These are phyloP conservation scores for Phodopus roborovskii DNA, from an alignment of 2,113 vertebrate species.

Conservation along the genomic window DNA sequence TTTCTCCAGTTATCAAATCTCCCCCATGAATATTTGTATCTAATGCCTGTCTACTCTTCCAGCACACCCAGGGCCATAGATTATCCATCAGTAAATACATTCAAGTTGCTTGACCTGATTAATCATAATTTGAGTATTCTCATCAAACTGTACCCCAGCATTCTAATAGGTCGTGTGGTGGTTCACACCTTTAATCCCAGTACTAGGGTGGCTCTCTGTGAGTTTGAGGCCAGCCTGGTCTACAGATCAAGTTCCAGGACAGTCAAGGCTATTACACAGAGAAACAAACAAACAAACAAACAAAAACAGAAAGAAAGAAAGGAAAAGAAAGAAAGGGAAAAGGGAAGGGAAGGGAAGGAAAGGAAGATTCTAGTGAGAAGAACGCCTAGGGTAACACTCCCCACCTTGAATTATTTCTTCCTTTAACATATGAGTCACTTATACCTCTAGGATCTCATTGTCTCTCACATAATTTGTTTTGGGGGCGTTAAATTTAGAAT, in stretches of 20 bases:
- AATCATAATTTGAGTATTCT: background rate
- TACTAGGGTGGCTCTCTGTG: too few species aligned
- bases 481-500: too few species aligned
- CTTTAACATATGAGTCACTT: background rate
- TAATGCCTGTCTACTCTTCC: background rate
- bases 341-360: too few species aligned
- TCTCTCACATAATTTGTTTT: background rate
- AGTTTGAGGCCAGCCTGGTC: too few species aligned
- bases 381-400: background rate
- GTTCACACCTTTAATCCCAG: too few species aligned
- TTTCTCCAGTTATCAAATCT: conserved; percentile 34
- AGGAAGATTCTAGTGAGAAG: background rate
- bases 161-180: too few species aligned
- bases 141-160: background rate
- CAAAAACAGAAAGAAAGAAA: too few species aligned
- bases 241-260: too few species aligned
- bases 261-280: too few species aligned
- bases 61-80: background rate
- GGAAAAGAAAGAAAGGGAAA: too few species aligned
- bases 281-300: too few species aligned
- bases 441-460: background rate
- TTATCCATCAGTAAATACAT: background rate
- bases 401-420: conserved; percentile 20
- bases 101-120: background rate
- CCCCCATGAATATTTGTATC: background rate